These are phyloP conservation scores for Tipula vernalis DNA, from an alignment of 2,888 invertebrate genomes.

Conservation along the genomic window DNA sequence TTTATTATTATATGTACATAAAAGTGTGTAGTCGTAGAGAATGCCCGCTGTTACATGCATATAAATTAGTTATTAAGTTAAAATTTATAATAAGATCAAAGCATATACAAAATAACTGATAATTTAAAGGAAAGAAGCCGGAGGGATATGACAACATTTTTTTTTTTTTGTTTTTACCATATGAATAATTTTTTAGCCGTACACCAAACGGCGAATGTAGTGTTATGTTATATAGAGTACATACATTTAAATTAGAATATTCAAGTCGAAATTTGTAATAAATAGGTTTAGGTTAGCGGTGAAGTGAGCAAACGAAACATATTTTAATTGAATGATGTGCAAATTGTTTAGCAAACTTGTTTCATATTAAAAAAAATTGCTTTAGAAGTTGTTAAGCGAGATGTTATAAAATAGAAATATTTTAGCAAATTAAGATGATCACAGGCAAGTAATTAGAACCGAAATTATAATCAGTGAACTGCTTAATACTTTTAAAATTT, in stretches of 20 bases:
- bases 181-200: neutral
- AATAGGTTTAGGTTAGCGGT: neutral
- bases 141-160: neutral
- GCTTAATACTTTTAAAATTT: neutral
- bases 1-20: neutral
- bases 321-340: neutral
- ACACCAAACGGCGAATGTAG: neutral
- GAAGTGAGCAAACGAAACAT: neutral
- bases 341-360: neutral
- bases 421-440: neutral
- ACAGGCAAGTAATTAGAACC: neutral
- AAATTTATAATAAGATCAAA: neutral
- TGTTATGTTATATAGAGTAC: too few relatives aligned
- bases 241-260: too few relatives aligned
- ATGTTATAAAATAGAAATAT: neutral
- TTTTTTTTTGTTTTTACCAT: neutral
- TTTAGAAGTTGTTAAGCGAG: neutral
- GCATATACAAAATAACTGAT: neutral
- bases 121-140: neutral
- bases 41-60: neutral
- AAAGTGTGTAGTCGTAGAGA: neutral
- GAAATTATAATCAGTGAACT: neutral
- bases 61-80: neutral
- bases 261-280: neutral
- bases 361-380: neutral